phyloP scores from a whole-genome alignment of 1,140 invertebrate species.

The Fragariocoptes setiger region DNA sequence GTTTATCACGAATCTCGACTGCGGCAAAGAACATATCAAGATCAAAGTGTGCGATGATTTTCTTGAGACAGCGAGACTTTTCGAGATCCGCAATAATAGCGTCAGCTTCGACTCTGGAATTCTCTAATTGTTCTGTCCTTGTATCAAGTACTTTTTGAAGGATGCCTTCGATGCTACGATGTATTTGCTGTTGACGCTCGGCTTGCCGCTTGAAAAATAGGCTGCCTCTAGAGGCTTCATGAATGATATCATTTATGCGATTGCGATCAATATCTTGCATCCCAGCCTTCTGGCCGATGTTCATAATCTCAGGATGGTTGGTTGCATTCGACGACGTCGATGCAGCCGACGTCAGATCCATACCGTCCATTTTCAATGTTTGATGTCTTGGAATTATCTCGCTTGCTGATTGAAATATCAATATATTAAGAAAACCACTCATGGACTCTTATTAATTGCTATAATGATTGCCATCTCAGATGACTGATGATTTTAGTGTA shows the following conservation, averaged over 20 bases:
- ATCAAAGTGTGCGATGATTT: slow-evolving; percentile 29
- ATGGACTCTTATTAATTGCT: too few relatives aligned
- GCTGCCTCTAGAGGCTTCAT: slow-evolving; percentile 25
- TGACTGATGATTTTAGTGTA: not conserved
- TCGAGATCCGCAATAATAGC: slow-evolving; percentile 3
- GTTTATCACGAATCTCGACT: slow-evolving; percentile 29
- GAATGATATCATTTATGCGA: slow-evolving; percentile 25
- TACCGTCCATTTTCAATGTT: not conserved
- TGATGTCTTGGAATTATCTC: not conserved
- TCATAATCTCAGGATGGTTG: not conserved
- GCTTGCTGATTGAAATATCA: not conserved
- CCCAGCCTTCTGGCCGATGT: slow-evolving; percentile 20
- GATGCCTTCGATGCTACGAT: slow-evolving; percentile 20
- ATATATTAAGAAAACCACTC: too few relatives aligned
- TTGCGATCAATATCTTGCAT: slow-evolving; percentile 25
- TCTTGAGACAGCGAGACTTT: slow-evolving; percentile 17
- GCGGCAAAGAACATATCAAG: slow-evolving; percentile 34
- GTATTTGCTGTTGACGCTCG: slow-evolving; percentile 17
- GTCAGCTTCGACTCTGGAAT: slow-evolving; percentile 16
- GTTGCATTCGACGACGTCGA: too few relatives aligned
- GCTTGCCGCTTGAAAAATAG: slow-evolving; percentile 24
- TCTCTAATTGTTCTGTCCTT: slow-evolving; percentile 15
- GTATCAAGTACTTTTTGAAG: slow-evolving; percentile 14
- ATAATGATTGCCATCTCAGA: not conserved
- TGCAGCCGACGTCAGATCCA: too few relatives aligned